A percentile compares a stretch with the other conserved stretches of the same genome.
phyloP scores from a whole-genome alignment of 2,113 vertebrate genomes.

The Toxotes chatareus region DNA sequence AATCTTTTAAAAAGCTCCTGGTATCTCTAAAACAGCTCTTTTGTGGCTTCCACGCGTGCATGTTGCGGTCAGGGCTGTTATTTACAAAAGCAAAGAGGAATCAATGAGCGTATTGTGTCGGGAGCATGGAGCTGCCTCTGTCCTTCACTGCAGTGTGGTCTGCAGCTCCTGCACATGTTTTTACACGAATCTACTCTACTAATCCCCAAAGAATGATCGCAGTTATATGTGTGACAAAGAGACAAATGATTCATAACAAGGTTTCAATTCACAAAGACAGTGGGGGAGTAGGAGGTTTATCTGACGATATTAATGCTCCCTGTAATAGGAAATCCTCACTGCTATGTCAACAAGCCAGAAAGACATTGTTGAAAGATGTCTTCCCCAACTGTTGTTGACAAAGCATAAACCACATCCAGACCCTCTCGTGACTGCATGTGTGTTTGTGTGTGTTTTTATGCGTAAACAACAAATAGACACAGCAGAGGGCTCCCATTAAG shows the following conservation, averaged over 20 bases:
- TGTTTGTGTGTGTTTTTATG: slow-evolving; percentile 14
- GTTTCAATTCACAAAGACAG: background rate
- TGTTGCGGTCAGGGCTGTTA: slow-evolving; percentile 24
- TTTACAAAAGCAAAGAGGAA: slow-evolving; percentile 43
- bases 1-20: slow-evolving; percentile 61
- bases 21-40: slow-evolving; percentile 55
- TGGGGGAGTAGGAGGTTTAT: slow-evolving; percentile 31
- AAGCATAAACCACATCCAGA: slow-evolving; percentile 52
- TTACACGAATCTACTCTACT: background rate
- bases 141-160: slow-evolving; percentile 15
- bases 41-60: slow-evolving; percentile 59
- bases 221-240: background rate
- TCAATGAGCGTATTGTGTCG: slow-evolving; percentile 66
- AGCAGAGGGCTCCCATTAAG: slow-evolving; percentile 36
- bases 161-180: slow-evolving; percentile 27
- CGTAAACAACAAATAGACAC: slow-evolving; percentile 37
- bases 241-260: slow-evolving; percentile 23
- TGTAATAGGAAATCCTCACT: slow-evolving; percentile 55
- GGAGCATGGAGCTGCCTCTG: slow-evolving; percentile 31
- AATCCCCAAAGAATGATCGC: slow-evolving; percentile 40
- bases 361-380: slow-evolving; percentile 41
- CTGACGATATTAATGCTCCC: slow-evolving; percentile 40
- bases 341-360: slow-evolving; percentile 58
- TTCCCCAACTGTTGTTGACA: slow-evolving; percentile 50
- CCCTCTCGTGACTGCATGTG: slow-evolving; percentile 1